Conservation (phyloP, 2,113 vertebrate species). For the Hemibagrus wyckioides region DNA sequence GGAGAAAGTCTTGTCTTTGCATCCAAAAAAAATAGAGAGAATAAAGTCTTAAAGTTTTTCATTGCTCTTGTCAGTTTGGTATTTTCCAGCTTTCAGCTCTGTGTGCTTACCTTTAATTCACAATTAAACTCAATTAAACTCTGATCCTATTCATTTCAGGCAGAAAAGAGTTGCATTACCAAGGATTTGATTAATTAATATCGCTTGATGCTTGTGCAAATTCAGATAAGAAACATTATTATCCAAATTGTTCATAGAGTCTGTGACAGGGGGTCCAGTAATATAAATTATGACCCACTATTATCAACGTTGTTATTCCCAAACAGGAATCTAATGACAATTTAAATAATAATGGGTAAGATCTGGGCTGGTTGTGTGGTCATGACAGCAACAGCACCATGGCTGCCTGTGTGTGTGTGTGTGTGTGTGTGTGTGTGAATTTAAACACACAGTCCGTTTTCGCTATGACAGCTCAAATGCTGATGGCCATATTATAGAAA, state of each 20-base stretch:
- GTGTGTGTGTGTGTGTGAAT: constrained; percentile 43
- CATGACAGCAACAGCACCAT: not conserved
- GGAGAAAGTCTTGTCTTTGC: not conserved
- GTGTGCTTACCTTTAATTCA: not conserved
- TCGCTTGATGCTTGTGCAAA: not conserved
- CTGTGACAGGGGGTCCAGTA: not conserved
- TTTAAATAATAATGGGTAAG: not conserved
- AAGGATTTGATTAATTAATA: constrained; percentile 1
- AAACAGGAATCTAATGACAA: not conserved
- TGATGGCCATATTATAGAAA: constrained; percentile 83
- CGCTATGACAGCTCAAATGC: constrained; percentile 78
- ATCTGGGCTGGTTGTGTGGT: not conserved
- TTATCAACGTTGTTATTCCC: not conserved
- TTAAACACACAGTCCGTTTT: constrained; percentile 9
- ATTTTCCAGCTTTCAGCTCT: constrained; percentile 22
- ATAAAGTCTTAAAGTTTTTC: constrained; percentile 22
- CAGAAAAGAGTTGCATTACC: constrained; percentile 4
- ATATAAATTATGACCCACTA: not conserved
- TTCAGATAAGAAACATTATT: not conserved
- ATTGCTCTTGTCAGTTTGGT: not conserved
- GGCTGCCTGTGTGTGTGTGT: constrained; percentile 30
- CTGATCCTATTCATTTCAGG: not conserved
- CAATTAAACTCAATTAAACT: not conserved
- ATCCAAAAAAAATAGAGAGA: not conserved
- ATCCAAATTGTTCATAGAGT: not conserved